A percentile compares a stretch with the other conserved stretches of the same genome.
Conservation (phyloP, 2,888 invertebrate genomes). For the Meteorus colon region DNA sequence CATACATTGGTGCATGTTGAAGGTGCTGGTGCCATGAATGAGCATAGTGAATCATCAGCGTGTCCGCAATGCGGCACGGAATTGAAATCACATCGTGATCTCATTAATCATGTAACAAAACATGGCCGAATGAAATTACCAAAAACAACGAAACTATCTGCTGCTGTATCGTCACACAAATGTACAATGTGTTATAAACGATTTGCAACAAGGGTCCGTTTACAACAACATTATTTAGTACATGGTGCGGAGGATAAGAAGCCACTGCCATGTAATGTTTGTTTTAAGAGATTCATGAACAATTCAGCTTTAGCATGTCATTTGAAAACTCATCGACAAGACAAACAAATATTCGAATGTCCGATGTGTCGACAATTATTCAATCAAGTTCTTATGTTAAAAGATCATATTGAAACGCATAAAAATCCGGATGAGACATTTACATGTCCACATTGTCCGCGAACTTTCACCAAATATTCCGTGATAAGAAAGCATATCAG, state of each 20-base stretch:
- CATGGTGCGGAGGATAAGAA: constrained; percentile 82
- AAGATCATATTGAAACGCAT: constrained; percentile 81
- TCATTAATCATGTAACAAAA: constrained; percentile 74
- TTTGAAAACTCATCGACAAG: constrained; percentile 79
- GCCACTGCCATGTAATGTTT: constrained; percentile 80
- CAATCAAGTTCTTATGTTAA: constrained; percentile 79
- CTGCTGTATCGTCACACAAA: constrained; percentile 72
- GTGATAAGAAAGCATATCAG: constrained; percentile 83
- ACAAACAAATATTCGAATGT: constrained; percentile 81
- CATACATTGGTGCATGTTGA: constrained; percentile 74
- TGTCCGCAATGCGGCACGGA: constrained; percentile 66
- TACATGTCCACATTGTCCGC: constrained; percentile 80
- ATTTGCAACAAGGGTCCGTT: constrained; percentile 78
- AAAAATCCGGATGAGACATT: constrained; percentile 78
- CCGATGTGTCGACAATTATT: constrained; percentile 83
- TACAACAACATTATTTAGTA: constrained; percentile 79
- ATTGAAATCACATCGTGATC: constrained; percentile 67
- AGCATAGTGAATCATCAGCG: constrained; percentile 51
- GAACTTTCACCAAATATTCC: constrained; percentile 80
- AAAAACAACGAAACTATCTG: constrained; percentile 70
- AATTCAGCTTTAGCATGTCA: constrained; percentile 84
- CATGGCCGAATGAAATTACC: constrained; percentile 67
- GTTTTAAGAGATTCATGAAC: constrained; percentile 81
- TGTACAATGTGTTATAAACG: constrained; percentile 81
- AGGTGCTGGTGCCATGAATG: constrained; percentile 58